Base-by-base conservation (phyloP, 2,113 vertebrate species). In the Chrysochloris asiatica region DNA sequence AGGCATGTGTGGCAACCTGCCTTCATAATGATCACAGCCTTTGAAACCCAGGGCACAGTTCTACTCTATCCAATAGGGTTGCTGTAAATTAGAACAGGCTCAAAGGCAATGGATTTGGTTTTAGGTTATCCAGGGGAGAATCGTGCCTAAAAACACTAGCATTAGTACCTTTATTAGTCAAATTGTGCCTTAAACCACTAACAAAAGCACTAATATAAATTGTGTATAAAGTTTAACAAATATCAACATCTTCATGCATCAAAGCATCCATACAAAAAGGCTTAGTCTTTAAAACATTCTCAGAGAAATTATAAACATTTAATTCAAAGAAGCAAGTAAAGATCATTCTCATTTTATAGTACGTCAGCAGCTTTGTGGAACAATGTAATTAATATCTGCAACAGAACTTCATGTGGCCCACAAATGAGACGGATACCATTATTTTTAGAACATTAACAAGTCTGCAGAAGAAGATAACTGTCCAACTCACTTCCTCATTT, bases 391-490 rank as follows among this genome's bases (percentile, higher is more conserved):
- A 50, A 8, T 69, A 77, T 63, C 13, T 50, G 4, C 56, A 91
- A 28, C 14, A 43, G 59, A 86, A 33, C 19, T 59, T 83, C 43
- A 75, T 7, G 14, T 2, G 0, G 65, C 86, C 61, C 86, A 43
- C 67, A 38, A 61, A 83, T 59, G 14, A 91, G 10, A 61, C 69
- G 19, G 38, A 77, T 5, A 28, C 0, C 61, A 52, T 52, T 91
- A 89, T 83, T 75, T 86, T 89, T 89, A 84, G 81, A 87, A 56
- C 22, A 56, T 47, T 59, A 79, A 77, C 33, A 90, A 72, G 47
- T 85, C 79, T 94, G 71, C 71, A 72, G 45, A 90, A 41, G 72
- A 87, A 86, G 88, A 93, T 94, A 86, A 87, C 75, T 33, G 0
- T 14, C 67, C n/a, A n/a, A 52, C 36, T 79, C 12, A 83, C 52